Evolutionary conservation across 2,797 vertebrate genomes (phyloP), one percentile per base, ranked within the genome.

Genomic region (Sebastes hopkinsi): DNA sequence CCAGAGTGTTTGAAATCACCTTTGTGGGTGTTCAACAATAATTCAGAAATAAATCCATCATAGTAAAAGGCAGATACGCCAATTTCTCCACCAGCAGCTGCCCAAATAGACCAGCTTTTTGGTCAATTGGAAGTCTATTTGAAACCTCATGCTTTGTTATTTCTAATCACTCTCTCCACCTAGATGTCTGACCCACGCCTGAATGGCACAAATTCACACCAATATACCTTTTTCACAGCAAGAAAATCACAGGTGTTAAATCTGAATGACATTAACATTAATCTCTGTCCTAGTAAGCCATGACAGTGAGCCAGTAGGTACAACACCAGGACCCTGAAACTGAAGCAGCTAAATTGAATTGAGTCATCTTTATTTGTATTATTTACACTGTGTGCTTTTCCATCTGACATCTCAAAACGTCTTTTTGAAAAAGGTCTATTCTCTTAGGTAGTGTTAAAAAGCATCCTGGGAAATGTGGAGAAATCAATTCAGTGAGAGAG

Each of bases 341-440:
- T 20, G 42, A 56, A 62, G 25, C 64, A 30, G n/a, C 14, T 34
- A 3, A 59, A 71, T 23, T 29, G 5, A 52, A 60, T 36, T 30
- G 8, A 32, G 6, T 11, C n/a, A 50, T 13, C 14, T 16, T 25
- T 11, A 5, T 20, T 13, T 67, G 22, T 29, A 66, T 25, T 16
- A 61, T 55, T 66, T 9, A 80, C 58, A 36, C 7, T 36, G 14
- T 23, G 16, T 50, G 46, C 46, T 64, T 55, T 61, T 66, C 22
- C 3, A 4, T 6, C 8, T 25, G 8, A 32, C 4, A 3, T 65
- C 23, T 42, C 52, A 69, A 65, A 54, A 54, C 6, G 5, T 29
- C 10, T 20, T 23, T 1, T 23, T n/a, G 14, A 4, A 65, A 64
- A 50, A 23, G 9, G 6, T 2, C 8, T 61, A 5, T 10, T 65